Percentiles rank a stretch among this genome's conserved stretches.
Evolutionary conservation across 2,113 vertebrate species (phyloP).

Genomic region (Cyanoramphus novaezelandiae): DNA sequence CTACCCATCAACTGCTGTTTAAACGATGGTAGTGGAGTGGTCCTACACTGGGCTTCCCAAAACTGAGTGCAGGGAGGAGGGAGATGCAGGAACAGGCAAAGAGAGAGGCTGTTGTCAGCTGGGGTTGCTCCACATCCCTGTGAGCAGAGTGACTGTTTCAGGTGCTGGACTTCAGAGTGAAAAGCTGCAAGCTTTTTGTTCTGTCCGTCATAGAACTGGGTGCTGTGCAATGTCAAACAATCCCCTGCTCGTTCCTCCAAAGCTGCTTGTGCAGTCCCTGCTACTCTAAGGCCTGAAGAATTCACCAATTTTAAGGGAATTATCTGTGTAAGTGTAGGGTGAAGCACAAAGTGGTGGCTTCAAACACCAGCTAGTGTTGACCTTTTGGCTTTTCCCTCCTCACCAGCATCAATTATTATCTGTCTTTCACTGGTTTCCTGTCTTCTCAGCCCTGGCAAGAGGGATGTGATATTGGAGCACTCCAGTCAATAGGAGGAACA

Average conservation of each 20-base stretch:
- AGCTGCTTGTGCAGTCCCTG: fast-evolving
- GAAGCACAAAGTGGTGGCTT: neutral
- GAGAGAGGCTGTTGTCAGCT: neutral
- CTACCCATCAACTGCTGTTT: neutral
- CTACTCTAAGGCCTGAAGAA: neutral
- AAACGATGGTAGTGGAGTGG: fast-evolving
- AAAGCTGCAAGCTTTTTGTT: neutral
- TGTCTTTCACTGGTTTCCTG: neutral
- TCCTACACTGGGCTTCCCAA: neutral
- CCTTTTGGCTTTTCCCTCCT: neutral
- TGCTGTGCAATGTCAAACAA: neutral
- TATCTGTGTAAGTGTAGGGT: neutral
- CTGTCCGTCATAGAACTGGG: fast-evolving
- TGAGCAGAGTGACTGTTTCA: neutral
- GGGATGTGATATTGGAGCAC: neutral
- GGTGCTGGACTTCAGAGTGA: neutral
- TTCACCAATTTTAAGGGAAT: neutral
- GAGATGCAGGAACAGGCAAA: neutral
- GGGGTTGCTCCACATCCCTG: neutral
- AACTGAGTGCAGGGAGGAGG: neutral
- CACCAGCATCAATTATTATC: neutral
- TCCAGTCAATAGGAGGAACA: neutral
- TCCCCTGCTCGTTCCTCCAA: no score
- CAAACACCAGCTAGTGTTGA: neutral
- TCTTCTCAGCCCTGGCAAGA: neutral